A percentile compares a stretch with the other conserved stretches of the same genome.
These are phyloP conservation scores for Dolichotis patagonum DNA, from an alignment of 2,113 vertebrate species.

Conservation along the genomic window DNA sequence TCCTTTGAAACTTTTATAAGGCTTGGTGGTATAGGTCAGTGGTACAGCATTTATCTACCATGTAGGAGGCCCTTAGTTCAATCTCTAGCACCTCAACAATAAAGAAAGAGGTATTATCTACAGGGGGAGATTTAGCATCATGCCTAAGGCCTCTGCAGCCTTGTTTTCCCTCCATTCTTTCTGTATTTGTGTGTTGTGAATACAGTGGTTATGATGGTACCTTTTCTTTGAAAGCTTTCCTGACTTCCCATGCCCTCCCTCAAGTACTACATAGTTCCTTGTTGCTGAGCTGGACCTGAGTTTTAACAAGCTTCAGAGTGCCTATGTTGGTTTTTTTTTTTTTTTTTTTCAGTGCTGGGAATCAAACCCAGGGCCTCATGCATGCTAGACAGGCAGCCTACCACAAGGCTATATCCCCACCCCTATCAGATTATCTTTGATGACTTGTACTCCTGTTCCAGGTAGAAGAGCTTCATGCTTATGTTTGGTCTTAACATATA, in stretches of 20 bases:
- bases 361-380: background rate
- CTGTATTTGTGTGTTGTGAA: background rate
- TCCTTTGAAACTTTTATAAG: slow-evolving; percentile 36
- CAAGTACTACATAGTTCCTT: background rate
- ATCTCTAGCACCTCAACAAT: background rate
- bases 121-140: background rate
- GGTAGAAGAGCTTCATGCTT: background rate
- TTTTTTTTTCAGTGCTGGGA: background rate
- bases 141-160: background rate
- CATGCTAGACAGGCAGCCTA: background rate
- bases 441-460: background rate
- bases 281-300: background rate
- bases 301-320: background rate
- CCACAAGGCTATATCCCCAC: background rate
- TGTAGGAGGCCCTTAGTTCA: background rate
- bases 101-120: background rate
- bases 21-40: background rate
- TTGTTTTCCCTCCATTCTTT: slow-evolving; percentile 11
- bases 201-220: background rate
- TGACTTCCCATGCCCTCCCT: background rate
- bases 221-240: background rate
- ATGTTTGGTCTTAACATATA: background rate
- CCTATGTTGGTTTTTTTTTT: background rate
- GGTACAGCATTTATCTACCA: background rate
- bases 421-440: background rate